Evolutionary conservation across 2,888 invertebrate genomes (phyloP).

Genomic region (Trissonchulus latispiculum): DNA sequence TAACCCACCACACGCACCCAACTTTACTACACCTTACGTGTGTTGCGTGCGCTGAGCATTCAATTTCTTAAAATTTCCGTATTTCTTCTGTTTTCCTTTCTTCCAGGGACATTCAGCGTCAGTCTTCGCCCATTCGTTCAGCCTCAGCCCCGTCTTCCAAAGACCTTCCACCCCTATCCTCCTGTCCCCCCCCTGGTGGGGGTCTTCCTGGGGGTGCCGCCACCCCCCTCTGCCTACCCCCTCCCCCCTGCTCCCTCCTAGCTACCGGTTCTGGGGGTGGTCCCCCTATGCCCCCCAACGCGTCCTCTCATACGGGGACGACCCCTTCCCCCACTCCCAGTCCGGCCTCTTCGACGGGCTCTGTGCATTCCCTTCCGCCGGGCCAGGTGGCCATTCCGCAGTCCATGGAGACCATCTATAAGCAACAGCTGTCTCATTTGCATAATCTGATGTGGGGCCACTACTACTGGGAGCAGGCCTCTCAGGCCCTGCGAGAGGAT

Average conservation of each 20-base stretch:
- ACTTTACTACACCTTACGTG: no score
- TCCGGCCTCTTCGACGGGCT: conserved; percentile 20
- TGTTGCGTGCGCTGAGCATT: no score
- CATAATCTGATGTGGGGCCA: conserved; percentile 19
- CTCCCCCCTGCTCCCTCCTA: background rate
- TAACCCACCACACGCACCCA: no score
- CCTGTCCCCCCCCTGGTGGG: background rate
- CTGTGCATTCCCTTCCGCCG: conserved; percentile 17
- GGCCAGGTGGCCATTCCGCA: conserved; percentile 21
- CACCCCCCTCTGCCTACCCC: background rate
- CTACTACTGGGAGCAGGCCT: conserved; percentile 15
- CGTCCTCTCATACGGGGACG: background rate
- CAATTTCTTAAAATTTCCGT: no score
- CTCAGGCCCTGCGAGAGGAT: background rate
- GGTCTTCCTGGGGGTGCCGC: background rate
- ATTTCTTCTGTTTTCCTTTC: background rate
- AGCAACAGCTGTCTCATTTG: conserved; percentile 19
- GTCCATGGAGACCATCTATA: conserved; percentile 18
- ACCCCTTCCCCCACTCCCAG: conserved; percentile 21
- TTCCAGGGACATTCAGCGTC: background rate
- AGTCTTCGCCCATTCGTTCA: background rate
- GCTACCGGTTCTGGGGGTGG: background rate
- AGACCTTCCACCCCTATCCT: background rate
- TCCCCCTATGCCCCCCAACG: background rate
- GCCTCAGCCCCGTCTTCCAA: background rate